These are phyloP conservation scores for Geotrypetes seraphini DNA, from an alignment of 2,797 vertebrate genomes.

Conservation along the genomic window DNA sequence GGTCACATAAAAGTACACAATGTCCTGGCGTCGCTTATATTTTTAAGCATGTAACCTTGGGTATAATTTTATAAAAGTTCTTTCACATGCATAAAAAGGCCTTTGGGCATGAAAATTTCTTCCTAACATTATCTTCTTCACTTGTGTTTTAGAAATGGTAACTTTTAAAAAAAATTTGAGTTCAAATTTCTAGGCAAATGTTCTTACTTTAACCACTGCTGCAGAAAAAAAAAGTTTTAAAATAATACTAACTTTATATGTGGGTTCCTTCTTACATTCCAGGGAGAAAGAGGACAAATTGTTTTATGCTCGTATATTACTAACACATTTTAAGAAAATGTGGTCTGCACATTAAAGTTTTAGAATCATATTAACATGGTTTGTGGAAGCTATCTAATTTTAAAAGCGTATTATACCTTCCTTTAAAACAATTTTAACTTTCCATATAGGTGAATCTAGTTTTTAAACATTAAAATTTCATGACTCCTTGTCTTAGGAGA, in stretches of 20 bases:
- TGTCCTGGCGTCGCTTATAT: too few species aligned
- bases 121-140: too few species aligned
- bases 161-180: too few species aligned
- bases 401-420: constrained; percentile 25
- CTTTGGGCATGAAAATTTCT: too few species aligned
- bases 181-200: constrained; percentile 1
- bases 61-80: too few species aligned
- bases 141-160: too few species aligned
- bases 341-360: constrained; percentile 39
- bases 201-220: not conserved
- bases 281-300: constrained; percentile 4
- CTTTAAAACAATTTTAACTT: constrained; percentile 30
- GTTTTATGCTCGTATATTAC: constrained; percentile 17
- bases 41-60: too few species aligned
- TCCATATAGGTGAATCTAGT: constrained; percentile 31
- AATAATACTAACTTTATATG: not conserved
- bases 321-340: constrained; percentile 23
- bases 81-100: too few species aligned
- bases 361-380: constrained; percentile 15
- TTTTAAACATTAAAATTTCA: constrained; percentile 46
- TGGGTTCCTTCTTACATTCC: not conserved
- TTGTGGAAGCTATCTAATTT: constrained; percentile 19
- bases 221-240: not conserved
- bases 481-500: constrained; percentile 24
- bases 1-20: too few species aligned